phyloP scores from a whole-genome alignment of 2,888 invertebrate genomes.

The Pyralis farinalis region DNA sequence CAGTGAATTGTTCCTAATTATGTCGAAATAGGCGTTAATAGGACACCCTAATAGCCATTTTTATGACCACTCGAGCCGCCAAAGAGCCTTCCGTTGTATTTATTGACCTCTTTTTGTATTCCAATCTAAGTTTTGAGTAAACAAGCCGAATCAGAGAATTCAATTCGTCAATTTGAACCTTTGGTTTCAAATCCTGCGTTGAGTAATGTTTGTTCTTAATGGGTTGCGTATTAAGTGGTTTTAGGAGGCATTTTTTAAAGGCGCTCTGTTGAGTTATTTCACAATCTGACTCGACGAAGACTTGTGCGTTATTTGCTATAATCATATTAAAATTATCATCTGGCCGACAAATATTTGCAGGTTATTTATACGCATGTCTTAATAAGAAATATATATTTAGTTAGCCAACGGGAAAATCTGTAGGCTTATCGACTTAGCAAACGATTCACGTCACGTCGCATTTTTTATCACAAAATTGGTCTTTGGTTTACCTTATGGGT shows the following conservation, averaged over 20 bases:
- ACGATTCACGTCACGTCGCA: too few relatives aligned
- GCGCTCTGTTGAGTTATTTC: not conserved
- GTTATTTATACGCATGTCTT: too few relatives aligned
- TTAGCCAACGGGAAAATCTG: too few relatives aligned
- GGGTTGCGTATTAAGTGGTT: constrained; percentile 1
- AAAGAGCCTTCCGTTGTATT: constrained; percentile 67
- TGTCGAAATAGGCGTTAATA: constrained; percentile 80
- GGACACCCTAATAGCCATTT: constrained; percentile 68
- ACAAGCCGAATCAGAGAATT: constrained; percentile 43
- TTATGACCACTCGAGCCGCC: constrained; percentile 65
- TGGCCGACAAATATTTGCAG: too few relatives aligned
- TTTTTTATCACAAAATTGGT: too few relatives aligned
- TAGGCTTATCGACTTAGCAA: too few relatives aligned
- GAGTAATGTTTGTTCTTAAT: constrained; percentile 17
- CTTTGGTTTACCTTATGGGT: too few relatives aligned
- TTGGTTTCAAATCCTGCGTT: constrained; percentile 22
- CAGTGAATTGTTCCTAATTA: constrained; percentile 73
- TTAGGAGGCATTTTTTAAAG: not conserved
- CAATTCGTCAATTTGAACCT: constrained; percentile 50
- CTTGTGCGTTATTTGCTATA: too few relatives aligned
- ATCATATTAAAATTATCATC: too few relatives aligned
- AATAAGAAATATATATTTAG: too few relatives aligned
- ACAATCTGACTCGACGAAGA: not conserved
- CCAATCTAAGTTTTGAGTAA: constrained; percentile 68
- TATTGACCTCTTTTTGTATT: constrained; percentile 61